Evolutionary conservation across 2,797 vertebrate species (phyloP).

Genomic region (Bradypodion ventrale): DNA sequence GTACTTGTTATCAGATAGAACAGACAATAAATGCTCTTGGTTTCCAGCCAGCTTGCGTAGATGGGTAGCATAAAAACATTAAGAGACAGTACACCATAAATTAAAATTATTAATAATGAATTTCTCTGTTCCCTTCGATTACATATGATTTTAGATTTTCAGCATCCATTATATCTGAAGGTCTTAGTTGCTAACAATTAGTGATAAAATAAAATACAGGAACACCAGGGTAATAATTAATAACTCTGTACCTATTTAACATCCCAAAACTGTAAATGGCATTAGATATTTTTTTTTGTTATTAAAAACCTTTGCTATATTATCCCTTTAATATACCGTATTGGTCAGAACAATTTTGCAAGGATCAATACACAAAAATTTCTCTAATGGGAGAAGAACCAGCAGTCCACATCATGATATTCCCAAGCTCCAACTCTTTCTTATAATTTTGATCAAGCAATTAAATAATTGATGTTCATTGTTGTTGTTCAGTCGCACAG

Average conservation of each 20-base stretch:
- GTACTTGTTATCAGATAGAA: conserved; percentile 22
- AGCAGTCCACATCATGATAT: neutral
- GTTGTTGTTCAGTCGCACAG: too few relatives aligned
- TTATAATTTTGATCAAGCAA: neutral
- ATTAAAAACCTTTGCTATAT: neutral
- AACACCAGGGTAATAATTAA: neutral
- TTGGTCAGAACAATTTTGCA: neutral
- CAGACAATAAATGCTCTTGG: neutral
- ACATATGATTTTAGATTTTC: conserved; percentile 1
- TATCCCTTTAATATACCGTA: neutral
- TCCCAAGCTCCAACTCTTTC: neutral
- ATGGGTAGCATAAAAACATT: conserved; percentile 20
- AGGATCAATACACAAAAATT: neutral
- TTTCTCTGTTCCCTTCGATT: neutral
- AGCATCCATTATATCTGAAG: neutral
- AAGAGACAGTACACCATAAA: neutral
- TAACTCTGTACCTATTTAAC: neutral
- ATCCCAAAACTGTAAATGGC: neutral
- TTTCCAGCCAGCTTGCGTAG: conserved; percentile 19
- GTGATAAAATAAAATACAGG: neutral
- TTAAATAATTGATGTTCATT: too few relatives aligned
- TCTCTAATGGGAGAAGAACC: neutral
- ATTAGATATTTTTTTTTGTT: neutral
- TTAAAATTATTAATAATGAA: conserved; percentile 9
- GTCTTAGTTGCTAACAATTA: neutral